These are phyloP conservation scores for Gonatopus flavifemur DNA, from an alignment of 1,140 invertebrate genomes.

Conservation along the genomic window DNA sequence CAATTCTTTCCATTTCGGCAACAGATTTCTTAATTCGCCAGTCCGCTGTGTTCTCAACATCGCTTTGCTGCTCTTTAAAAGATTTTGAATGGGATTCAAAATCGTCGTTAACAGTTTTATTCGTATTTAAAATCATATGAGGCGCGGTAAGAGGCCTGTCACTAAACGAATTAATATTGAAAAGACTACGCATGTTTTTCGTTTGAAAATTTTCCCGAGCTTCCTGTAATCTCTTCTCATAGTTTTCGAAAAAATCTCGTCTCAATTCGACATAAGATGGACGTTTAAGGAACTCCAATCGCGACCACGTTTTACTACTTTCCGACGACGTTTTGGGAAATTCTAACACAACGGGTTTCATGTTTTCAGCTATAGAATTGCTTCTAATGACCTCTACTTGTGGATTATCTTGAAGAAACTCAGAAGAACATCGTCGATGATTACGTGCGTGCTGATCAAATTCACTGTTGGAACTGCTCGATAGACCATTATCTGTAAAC, in stretches of 20 bases:
- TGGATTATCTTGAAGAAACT: constrained; percentile 14
- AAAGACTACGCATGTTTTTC: no score
- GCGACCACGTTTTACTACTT: not conserved
- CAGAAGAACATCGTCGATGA: constrained; percentile 5
- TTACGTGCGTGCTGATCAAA: constrained; percentile 13
- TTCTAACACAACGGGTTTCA: constrained; percentile 30
- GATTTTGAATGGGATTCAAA: no score
- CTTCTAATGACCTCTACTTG: constrained; percentile 34
- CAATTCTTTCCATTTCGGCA: no score
- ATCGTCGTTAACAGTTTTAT: no score
- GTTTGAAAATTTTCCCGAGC: no score
- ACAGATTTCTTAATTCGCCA: no score
- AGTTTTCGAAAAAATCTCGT: constrained; percentile 35
- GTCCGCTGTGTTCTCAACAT: no score
- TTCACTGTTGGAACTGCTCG: constrained; percentile 33
- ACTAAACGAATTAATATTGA: no score
- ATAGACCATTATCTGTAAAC: constrained; percentile 45
- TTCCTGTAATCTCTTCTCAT: no score
- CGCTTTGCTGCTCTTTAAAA: no score
- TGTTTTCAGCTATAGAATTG: constrained; percentile 28
- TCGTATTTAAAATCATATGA: no score
- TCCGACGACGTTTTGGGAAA: not conserved
- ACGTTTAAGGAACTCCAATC: not conserved
- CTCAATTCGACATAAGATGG: constrained; percentile 18
- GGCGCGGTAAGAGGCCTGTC: no score